Base-by-base conservation (phyloP, 2,797 vertebrate genomes). In the Schizothorax lantsangensis region DNA sequence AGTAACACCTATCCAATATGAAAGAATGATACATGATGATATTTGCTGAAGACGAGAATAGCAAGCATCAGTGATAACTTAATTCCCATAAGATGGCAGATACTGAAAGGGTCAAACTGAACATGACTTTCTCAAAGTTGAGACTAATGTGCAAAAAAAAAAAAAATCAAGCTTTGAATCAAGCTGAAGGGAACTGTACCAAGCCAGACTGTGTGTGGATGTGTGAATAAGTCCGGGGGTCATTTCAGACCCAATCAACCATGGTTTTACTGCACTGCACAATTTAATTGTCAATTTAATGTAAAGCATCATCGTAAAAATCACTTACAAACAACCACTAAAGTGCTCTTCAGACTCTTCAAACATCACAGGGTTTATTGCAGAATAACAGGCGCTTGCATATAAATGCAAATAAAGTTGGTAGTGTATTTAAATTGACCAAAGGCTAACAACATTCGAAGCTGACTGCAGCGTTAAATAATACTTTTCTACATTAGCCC, bases 11-110 rank as follows among this genome's bases (percentile, higher is more conserved):
- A 38, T 54, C 74, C 23, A 33, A 33, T 62, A 45, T 38, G 47
- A 79, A 90, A 90, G 43, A 36, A 84, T 85, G 86, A 87, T 90
- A 85, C 89, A 89, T 79, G 68, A 88, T 77, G 64, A 93, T 89
- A 92, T 92, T 92, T 90, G 91, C 88, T 89, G 91, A 84, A 86
- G 87, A 59, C n/a, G 3, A 40, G 33, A 40, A 79, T 59, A 43
- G 78, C 57, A 54, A 54, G 52, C 52, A 54, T 54, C 52, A 54
- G 17, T 21, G 52, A 54, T 93, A 89, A 87, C 88, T 87, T 88
- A 6, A 78, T 78, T 78, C 21, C 62, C 79, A 49, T 17, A 81
- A 81, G 9, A 81, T 23, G n/a, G 3, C 40, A 81, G 26, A 23
- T 33, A 66, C 62, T n/a, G 10, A 81, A 57, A 19, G 17, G 17